Evolutionary conservation across 2,888 invertebrate species (phyloP).

Genomic region (Acronicta aceris): DNA sequence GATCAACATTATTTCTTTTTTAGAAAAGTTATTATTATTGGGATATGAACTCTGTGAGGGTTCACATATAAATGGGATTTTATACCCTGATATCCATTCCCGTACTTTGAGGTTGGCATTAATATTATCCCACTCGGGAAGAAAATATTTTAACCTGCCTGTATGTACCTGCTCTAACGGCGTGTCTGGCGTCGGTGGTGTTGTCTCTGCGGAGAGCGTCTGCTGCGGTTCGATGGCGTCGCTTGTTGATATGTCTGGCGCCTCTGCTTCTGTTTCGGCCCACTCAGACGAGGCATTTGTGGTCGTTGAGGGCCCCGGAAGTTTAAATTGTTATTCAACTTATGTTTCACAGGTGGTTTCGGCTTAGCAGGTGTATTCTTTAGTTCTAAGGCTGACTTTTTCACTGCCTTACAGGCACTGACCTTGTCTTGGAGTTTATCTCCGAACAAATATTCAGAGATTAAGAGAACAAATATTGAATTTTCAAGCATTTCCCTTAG

Average conservation of each 20-base stretch:
- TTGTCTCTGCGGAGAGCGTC: no score
- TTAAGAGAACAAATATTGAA: neutral
- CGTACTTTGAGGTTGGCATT: no score
- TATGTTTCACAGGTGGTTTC: slow-evolving; percentile 1
- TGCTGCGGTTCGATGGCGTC: slow-evolving; percentile 1
- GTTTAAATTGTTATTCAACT: slow-evolving; percentile 12
- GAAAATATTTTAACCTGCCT: no score
- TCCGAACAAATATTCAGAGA: slow-evolving; percentile 6
- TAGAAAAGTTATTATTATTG: no score
- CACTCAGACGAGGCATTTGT: slow-evolving; percentile 12
- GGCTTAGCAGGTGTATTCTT: slow-evolving; percentile 3
- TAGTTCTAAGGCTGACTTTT: slow-evolving; percentile 7
- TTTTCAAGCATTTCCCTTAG: slow-evolving; percentile 8
- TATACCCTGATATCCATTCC: no score
- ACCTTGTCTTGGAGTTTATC: slow-evolving; percentile 16
- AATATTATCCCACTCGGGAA: no score
- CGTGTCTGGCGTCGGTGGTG: no score
- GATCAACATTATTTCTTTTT: no score
- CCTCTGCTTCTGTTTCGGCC: slow-evolving; percentile 9
- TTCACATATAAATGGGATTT: no score
- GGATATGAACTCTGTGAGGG: no score
- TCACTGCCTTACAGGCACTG: slow-evolving; percentile 5
- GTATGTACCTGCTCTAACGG: no score
- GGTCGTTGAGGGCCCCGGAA: slow-evolving; percentile 22
- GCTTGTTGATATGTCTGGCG: slow-evolving; percentile 1